Conservation (phyloP, 1,140 invertebrate species). For the Paracyclopina nana region DNA sequence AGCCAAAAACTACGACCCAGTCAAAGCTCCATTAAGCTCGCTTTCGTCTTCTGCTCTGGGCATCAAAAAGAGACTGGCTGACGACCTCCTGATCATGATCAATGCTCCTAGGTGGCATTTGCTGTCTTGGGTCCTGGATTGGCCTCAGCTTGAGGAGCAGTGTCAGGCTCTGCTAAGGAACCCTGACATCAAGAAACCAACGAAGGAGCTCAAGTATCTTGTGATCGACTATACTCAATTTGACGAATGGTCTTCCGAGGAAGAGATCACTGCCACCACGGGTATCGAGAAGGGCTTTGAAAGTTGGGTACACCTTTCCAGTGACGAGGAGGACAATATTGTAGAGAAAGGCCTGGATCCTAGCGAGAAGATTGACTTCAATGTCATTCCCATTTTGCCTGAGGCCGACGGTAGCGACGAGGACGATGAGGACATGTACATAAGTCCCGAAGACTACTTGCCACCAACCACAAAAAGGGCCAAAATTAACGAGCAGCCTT, state of each 20-base stretch:
- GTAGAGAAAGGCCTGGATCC: no score
- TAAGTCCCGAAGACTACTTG: no score
- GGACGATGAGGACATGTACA: no score
- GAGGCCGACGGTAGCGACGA: no score
- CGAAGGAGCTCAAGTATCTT: conserved; percentile 37
- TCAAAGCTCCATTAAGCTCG: neutral
- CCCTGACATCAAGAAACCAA: conserved; percentile 33
- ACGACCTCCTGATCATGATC: conserved; percentile 36
- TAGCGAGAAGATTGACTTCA: no score
- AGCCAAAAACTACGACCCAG: conserved; percentile 9
- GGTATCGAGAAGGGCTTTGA: conserved; percentile 31
- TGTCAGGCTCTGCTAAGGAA: conserved; percentile 37
- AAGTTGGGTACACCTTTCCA: conserved; percentile 5
- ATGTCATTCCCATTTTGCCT: no score
- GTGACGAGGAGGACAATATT: neutral
- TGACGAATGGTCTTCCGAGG: conserved; percentile 29
- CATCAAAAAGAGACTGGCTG: conserved; percentile 32
- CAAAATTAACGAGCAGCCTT: no score
- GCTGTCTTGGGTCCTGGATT: conserved; percentile 38
- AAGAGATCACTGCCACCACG: conserved; percentile 23
- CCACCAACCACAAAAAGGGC: no score
- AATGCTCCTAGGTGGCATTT: conserved; percentile 37
- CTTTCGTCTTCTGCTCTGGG: conserved; percentile 28
- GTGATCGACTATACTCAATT: conserved; percentile 42
- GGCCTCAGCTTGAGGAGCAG: conserved; percentile 33